phyloP scores from a whole-genome alignment of 2,888 invertebrate species.

The Nephrotoma appendiculata region DNA sequence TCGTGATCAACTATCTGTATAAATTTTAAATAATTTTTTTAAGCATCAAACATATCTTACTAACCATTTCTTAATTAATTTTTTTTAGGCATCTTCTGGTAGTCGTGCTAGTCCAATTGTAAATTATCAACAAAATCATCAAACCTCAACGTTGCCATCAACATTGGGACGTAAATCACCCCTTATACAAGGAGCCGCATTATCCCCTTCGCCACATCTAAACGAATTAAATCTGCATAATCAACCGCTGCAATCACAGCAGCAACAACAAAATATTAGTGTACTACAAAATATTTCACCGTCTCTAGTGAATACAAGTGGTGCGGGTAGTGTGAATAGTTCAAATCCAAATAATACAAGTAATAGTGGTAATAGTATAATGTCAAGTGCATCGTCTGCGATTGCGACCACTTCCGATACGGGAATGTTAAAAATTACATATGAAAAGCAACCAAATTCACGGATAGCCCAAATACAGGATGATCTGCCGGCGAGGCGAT shows the following conservation, averaged over 20 bases:
- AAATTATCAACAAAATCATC: conserved; percentile 22
- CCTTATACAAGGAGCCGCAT: neutral
- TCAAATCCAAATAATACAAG: conserved; percentile 7
- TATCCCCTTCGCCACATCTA: neutral
- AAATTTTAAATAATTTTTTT: neutral
- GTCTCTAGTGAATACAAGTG: neutral
- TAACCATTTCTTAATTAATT: neutral
- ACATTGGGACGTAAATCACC: conserved; percentile 1
- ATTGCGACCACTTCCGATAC: conserved; percentile 29
- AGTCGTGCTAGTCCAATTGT: conserved; percentile 20
- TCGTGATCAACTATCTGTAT: conserved; percentile 1
- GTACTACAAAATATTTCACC: conserved; percentile 3
- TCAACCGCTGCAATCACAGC: neutral
- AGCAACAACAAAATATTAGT: neutral
- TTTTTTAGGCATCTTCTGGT: conserved; percentile 1
- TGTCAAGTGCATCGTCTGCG: neutral
- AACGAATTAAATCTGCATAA: neutral
- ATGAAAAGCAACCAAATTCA: conserved; percentile 36
- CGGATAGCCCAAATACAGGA: conserved; percentile 32
- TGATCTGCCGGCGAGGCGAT: conserved; percentile 37
- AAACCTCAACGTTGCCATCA: neutral
- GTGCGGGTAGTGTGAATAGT: neutral
- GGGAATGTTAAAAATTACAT: conserved; percentile 38
- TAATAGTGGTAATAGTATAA: conserved; percentile 1
- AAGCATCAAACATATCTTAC: neutral